Percentiles rank a stretch among this genome's conserved stretches.
Evolutionary conservation across 92 coral and sea anemone species (phyloP).

Genomic region (Micromussa lordhowensis): DNA sequence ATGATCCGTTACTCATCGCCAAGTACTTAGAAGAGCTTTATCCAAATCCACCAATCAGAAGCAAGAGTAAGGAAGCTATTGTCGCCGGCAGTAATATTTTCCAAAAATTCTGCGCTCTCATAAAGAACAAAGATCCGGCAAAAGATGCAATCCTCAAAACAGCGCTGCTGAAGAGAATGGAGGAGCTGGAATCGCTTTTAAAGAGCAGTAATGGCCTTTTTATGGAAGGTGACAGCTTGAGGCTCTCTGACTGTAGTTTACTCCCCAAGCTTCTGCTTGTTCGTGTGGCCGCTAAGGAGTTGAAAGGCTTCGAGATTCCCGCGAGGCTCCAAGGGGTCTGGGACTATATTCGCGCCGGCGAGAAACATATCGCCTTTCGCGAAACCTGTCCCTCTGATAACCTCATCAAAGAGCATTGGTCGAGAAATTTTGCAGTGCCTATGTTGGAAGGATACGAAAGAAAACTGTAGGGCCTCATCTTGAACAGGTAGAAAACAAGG

Average conservation of each 20-base stretch:
- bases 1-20: conserved; percentile 38
- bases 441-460: conserved; percentile 34
- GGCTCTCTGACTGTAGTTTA: conserved; percentile 66
- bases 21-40: conserved; percentile 30
- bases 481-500: neutral
- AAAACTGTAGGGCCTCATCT: neutral
- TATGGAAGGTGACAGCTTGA: conserved; percentile 58
- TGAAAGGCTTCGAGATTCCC: conserved; percentile 65
- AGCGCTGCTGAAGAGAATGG: conserved; percentile 42
- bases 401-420: conserved; percentile 60
- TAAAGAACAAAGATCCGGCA: conserved; percentile 51
- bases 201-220: conserved; percentile 46
- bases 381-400: conserved; percentile 64
- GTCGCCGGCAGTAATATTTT: conserved; percentile 43
- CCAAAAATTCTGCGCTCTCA: conserved; percentile 51
- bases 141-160: conserved; percentile 41
- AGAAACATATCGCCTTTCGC: conserved; percentile 43
- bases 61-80: conserved; percentile 34
- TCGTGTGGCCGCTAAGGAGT: conserved; percentile 62
- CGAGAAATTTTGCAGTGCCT: conserved; percentile 37
- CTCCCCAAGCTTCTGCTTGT: conserved; percentile 69
- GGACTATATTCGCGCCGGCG: conserved; percentile 64
- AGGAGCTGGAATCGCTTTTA: conserved; percentile 53
- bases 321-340: conserved; percentile 43
- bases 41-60: conserved; percentile 37